Percentiles rank a stretch among this genome's conserved stretches.
These are phyloP conservation scores for Heterodera filipjevi DNA, from an alignment of 2,888 invertebrate species.

Conservation along the genomic window DNA sequence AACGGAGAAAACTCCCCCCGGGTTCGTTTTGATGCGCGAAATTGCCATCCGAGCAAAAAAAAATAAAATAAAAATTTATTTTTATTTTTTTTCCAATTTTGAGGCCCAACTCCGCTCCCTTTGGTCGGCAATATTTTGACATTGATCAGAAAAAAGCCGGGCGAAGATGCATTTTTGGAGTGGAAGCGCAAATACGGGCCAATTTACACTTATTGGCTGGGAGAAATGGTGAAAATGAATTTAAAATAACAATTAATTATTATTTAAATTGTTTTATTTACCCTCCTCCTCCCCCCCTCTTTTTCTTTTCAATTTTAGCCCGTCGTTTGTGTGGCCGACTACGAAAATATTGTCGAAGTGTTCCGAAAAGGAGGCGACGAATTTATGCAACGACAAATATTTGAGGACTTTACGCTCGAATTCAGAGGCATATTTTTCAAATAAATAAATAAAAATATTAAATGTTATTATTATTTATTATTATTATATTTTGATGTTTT, in stretches of 20 bases:
- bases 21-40: neutral
- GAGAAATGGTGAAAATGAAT: neutral
- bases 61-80: too few species aligned
- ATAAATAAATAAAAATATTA: neutral
- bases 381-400: conserved; percentile 18
- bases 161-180: conserved; percentile 16
- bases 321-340: conserved; percentile 25
- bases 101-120: conserved; percentile 30
- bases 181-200: conserved; percentile 30
- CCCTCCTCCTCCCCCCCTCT: too few species aligned
- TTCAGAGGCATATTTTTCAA: neutral
- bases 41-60: neutral
- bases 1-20: conserved; percentile 2
- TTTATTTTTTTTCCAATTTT: neutral
- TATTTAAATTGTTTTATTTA: too few species aligned
- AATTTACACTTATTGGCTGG: conserved; percentile 23
- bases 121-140: conserved; percentile 29
- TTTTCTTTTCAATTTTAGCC: neutral
- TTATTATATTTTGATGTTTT: too few species aligned
- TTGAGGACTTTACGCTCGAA: neutral
- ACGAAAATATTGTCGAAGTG: conserved; percentile 19
- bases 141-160: conserved; percentile 16
- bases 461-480: neutral
- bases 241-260: neutral
- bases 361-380: conserved; percentile 29